Percentiles rank a stretch among this genome's conserved stretches.
These are phyloP conservation scores for Clamator glandarius DNA, from an alignment of 2,797 vertebrate genomes.

Conservation along the genomic window DNA sequence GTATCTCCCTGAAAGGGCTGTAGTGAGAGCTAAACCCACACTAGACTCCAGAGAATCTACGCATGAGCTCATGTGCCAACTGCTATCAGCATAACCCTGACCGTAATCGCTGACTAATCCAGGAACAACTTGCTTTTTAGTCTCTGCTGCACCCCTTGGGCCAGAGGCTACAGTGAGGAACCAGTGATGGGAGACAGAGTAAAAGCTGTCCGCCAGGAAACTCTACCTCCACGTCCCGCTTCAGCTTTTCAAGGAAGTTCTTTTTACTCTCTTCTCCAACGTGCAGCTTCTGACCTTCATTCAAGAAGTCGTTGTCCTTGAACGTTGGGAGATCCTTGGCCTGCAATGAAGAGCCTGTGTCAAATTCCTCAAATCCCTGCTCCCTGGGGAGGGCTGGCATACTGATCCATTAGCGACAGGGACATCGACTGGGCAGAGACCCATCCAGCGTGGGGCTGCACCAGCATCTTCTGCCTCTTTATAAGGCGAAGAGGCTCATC, in stretches of 20 bases:
- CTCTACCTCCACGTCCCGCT: slow-evolving; percentile 90
- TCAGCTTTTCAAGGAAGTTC: slow-evolving; percentile 93
- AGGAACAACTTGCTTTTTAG: neutral
- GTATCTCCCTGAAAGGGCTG: neutral
- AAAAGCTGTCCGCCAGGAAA: neutral
- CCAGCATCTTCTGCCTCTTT: neutral
- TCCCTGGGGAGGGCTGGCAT: neutral
- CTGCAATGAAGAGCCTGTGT: slow-evolving; percentile 61
- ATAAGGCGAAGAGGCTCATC: neutral
- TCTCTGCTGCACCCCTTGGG: neutral
- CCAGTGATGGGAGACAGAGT: neutral
- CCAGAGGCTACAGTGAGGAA: neutral
- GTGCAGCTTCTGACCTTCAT: slow-evolving; percentile 92
- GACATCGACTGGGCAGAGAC: neutral
- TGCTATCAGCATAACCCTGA: neutral
- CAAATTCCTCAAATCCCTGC: neutral
- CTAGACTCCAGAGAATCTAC: neutral
- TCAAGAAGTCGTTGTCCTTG: slow-evolving; percentile 96
- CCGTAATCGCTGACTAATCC: neutral
- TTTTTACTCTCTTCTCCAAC: slow-evolving; percentile 96
- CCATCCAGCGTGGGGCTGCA: fast-evolving
- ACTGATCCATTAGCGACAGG: fast-evolving
- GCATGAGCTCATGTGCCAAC: fast-evolving
- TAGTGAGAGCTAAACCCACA: neutral
- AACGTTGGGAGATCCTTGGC: slow-evolving; percentile 95